These are phyloP conservation scores for Hydra vulgaris DNA, from an alignment of 30 jellyfish, hydroid and myxozoan genomes.

Conservation along the genomic window DNA sequence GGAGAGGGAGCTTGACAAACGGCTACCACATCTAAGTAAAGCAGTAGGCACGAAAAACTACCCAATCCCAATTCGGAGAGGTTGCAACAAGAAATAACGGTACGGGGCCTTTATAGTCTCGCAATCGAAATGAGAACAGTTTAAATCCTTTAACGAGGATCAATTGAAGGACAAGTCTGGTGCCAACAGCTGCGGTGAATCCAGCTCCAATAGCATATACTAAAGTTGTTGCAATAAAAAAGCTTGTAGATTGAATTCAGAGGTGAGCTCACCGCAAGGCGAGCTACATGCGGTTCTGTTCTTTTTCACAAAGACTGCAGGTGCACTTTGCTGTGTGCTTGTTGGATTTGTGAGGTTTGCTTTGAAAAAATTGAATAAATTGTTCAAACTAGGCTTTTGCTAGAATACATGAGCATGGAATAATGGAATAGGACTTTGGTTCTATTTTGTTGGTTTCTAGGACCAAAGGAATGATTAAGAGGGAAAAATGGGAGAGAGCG, in stretches of 20 bases:
- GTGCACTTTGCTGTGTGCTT: conserved; percentile 22
- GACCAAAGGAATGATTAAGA: conserved; percentile 38
- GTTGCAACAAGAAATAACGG: conserved; percentile 48
- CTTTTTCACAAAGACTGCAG: conserved; percentile 31
- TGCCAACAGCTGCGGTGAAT: conserved; percentile 46
- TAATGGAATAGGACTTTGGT: conserved; percentile 34
- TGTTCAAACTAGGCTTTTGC: conserved; percentile 54
- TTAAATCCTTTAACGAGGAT: conserved; percentile 43
- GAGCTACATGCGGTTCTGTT: conserved; percentile 30
- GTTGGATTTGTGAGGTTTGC: conserved; percentile 37
- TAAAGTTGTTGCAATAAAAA: conserved; percentile 52
- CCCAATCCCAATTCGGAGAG: conserved; percentile 64
- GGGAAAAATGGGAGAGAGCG: conserved; percentile 74
- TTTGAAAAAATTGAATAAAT: conserved; percentile 37
- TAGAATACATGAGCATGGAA: conserved; percentile 49
- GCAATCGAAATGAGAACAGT: conserved; percentile 32
- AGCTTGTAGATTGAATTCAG: conserved; percentile 57
- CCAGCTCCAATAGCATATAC: conserved; percentile 56
- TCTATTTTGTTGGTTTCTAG: conserved; percentile 22
- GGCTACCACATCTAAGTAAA: conserved; percentile 79
- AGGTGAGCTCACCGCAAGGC: conserved; percentile 32
- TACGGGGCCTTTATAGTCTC: conserved; percentile 18
- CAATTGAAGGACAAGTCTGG: conserved; percentile 36
- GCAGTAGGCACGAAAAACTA: conserved; percentile 71
- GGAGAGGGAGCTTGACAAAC: conserved; percentile 86